Evolutionary conservation across 92 coral and sea anemone species (phyloP).

Genomic region (Zoanthus solanderi): DNA sequence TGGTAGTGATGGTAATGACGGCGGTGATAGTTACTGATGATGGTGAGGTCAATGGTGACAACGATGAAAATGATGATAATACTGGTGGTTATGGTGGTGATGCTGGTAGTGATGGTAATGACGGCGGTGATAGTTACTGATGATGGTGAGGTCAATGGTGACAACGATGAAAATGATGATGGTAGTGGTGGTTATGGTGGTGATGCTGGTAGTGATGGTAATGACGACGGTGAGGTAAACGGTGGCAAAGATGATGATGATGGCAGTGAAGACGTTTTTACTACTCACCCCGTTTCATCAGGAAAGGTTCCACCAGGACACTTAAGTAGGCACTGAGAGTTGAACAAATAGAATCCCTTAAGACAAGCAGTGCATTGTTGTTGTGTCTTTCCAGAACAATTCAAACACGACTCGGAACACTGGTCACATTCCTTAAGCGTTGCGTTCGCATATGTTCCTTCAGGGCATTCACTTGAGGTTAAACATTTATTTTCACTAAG

Average conservation of each 20-base stretch:
- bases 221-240: background rate
- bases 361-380: constrained; percentile 76
- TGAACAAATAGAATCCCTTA: constrained; percentile 68
- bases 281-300: constrained; percentile 39
- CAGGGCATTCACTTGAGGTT: constrained; percentile 66
- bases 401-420: constrained; percentile 77
- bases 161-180: background rate
- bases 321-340: constrained; percentile 67
- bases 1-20: background rate
- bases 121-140: background rate
- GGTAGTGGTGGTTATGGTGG: background rate
- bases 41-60: background rate
- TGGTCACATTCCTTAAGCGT: constrained; percentile 62
- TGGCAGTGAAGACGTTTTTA: background rate
- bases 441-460: constrained; percentile 69
- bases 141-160: background rate
- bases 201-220: background rate
- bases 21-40: background rate
- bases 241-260: background rate
- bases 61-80: background rate
- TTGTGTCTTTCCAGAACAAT: constrained; percentile 63
- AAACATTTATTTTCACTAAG: constrained; percentile 72
- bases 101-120: background rate
- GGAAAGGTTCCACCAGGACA: constrained; percentile 85
- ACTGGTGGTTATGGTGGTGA: background rate